Evolutionary conservation across 1,140 invertebrate genomes (phyloP).

Genomic region (Chironomus striatipennis): DNA sequence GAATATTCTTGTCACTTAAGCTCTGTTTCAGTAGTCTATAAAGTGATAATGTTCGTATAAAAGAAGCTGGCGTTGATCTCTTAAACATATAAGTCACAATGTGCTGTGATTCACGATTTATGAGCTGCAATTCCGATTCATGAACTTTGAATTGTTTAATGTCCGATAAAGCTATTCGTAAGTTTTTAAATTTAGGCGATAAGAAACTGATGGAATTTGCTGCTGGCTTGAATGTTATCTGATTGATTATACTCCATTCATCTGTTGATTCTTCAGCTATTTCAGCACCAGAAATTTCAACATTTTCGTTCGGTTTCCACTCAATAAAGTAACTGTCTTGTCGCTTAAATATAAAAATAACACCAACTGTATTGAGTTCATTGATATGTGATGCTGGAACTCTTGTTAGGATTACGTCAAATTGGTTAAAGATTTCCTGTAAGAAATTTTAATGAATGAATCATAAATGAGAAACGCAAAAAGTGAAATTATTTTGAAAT

Average conservation of each 20-base stretch:
- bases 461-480: background rate
- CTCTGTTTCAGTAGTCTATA: slow-evolving; percentile 53
- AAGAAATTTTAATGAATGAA: background rate
- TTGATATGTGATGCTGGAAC: background rate
- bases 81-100: slow-evolving; percentile 57
- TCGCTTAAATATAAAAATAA: background rate
- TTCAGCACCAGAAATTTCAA: slow-evolving; percentile 61
- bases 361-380: background rate
- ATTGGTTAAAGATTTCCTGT: slow-evolving; percentile 17
- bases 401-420: background rate
- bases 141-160: slow-evolving; percentile 12
- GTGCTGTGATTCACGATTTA: background rate
- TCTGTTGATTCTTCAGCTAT: slow-evolving; percentile 31
- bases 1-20: slow-evolving; percentile 59
- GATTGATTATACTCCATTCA: slow-evolving; percentile 1
- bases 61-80: slow-evolving; percentile 44
- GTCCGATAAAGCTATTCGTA: background rate
- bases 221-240: slow-evolving; percentile 6
- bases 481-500: background rate
- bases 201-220: background rate
- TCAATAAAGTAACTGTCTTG: slow-evolving; percentile 48
- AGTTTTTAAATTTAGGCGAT: background rate
- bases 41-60: slow-evolving; percentile 28
- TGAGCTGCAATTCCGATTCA: background rate
- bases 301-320: slow-evolving; percentile 67